Evolutionary conservation across 2,888 invertebrate genomes (phyloP).

Genomic region (Drosophila birchii): DNA sequence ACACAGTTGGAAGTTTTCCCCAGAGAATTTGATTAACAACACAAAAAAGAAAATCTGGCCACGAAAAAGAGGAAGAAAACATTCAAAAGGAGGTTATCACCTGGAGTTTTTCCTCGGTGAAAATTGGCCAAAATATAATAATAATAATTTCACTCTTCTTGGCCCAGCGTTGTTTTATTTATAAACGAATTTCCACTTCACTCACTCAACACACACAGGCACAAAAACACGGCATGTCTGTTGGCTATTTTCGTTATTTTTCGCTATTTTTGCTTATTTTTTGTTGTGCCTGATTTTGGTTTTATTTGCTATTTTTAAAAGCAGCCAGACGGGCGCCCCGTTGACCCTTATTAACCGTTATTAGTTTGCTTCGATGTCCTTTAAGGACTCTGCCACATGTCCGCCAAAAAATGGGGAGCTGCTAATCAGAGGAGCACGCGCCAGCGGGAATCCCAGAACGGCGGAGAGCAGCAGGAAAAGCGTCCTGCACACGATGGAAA

Average conservation of each 20-base stretch:
- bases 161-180: slow-evolving; percentile 62
- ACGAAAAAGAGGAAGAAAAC: slow-evolving; percentile 2
- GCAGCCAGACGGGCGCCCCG: slow-evolving; percentile 9
- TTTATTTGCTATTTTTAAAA: slow-evolving; percentile 33
- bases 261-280: slow-evolving; percentile 16
- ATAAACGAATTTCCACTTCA: slow-evolving; percentile 67
- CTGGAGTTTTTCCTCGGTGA: slow-evolving; percentile 32
- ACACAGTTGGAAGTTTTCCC: slow-evolving; percentile 44
- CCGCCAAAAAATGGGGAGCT: slow-evolving; percentile 14
- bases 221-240: slow-evolving; percentile 44
- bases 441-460: slow-evolving; percentile 34
- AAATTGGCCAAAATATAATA: slow-evolving; percentile 9
- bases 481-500: slow-evolving; percentile 54
- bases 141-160: slow-evolving; percentile 35
- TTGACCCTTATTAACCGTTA: slow-evolving; percentile 15
- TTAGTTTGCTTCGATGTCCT: slow-evolving; percentile 2
- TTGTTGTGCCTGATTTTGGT: slow-evolving; percentile 7
- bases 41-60: slow-evolving; percentile 21
- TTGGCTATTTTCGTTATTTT: slow-evolving; percentile 59
- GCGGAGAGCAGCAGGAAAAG: slow-evolving; percentile 34
- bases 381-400: slow-evolving; percentile 8
- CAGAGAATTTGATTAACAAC: slow-evolving; percentile 51
- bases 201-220: slow-evolving; percentile 40
- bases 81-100: slow-evolving; percentile 23
- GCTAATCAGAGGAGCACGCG: slow-evolving; percentile 24